Evolutionary conservation across 2,888 invertebrate genomes (phyloP).

Genomic region (Exocentrus adspersus): DNA sequence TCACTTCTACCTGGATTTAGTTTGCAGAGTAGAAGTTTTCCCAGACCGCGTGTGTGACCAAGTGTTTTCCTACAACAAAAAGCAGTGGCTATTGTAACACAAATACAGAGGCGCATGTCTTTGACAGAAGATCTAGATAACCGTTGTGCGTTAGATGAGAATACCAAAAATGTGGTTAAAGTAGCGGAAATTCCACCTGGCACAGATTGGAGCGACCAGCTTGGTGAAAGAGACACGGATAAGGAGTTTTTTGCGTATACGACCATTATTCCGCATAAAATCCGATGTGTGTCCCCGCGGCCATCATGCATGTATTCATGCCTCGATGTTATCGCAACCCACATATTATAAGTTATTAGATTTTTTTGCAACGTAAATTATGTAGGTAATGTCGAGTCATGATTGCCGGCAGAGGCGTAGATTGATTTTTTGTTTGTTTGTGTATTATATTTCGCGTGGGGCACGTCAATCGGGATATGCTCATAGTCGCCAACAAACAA

Average conservation of each 20-base stretch:
- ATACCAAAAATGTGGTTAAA: background rate
- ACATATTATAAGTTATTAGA: slow-evolving; percentile 15
- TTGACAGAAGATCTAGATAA: slow-evolving; percentile 1
- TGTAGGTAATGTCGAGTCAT: slow-evolving; percentile 22
- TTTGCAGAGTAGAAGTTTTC: no score
- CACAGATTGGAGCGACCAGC: slow-evolving; percentile 3
- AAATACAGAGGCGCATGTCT: no score
- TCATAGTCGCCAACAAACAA: no score
- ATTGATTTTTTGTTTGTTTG: background rate
- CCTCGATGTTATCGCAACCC: slow-evolving; percentile 18
- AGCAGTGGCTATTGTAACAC: no score
- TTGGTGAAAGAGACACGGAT: slow-evolving; percentile 12
- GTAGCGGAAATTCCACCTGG: slow-evolving; percentile 13
- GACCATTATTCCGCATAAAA: slow-evolving; percentile 8
- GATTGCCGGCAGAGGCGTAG: slow-evolving; percentile 8
- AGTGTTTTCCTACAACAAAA: no score
- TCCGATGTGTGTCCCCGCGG: slow-evolving; percentile 1
- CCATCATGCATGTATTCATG: slow-evolving; percentile 9
- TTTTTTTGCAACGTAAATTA: slow-evolving; percentile 12
- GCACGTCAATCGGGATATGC: no score
- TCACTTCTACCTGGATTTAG: no score
- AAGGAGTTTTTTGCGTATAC: slow-evolving; percentile 1
- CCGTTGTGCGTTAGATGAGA: background rate
- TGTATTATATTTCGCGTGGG: no score
- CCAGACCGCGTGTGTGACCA: no score